Conservation (phyloP, 2,888 invertebrate genomes). For the Autographa pulchrina region DNA sequence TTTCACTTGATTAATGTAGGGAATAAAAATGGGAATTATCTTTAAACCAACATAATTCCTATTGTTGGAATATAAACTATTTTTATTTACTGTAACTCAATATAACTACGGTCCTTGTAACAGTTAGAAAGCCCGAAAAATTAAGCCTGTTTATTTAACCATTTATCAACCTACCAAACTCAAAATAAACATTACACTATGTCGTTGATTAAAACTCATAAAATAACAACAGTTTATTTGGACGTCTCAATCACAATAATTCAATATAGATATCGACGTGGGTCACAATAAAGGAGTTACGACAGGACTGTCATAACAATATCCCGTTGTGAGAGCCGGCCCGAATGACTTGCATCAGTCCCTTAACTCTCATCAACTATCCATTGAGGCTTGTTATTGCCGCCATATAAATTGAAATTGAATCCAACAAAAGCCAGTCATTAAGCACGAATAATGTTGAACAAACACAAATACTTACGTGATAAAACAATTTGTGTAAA, state of each 20-base stretch:
- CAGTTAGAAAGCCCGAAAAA: not conserved
- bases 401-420: slow-evolving; percentile 64
- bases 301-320: slow-evolving; percentile 23
- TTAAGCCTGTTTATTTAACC: not conserved
- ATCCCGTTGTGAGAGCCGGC: slow-evolving; percentile 31
- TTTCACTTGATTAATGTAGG: slow-evolving; percentile 1
- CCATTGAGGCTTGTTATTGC: slow-evolving; percentile 59
- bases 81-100: not conserved
- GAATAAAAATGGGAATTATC: not conserved
- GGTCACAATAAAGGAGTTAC: slow-evolving; percentile 68
- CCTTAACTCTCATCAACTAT: slow-evolving; percentile 41
- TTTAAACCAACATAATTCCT: not conserved
- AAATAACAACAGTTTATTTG: slow-evolving; percentile 20
- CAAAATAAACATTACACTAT: not conserved
- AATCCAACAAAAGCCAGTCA: slow-evolving; percentile 66
- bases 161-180: not conserved
- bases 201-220: not conserved
- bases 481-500: not conserved
- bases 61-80: not conserved
- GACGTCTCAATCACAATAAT: slow-evolving; percentile 58
- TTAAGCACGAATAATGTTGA: slow-evolving; percentile 50
- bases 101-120: not conserved
- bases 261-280: slow-evolving; percentile 50
- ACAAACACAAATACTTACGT: slow-evolving; percentile 52
- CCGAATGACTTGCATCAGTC: slow-evolving; percentile 62